Evolutionary conservation across 2,797 vertebrate genomes (phyloP).

Genomic region (Pristis pectinata): DNA sequence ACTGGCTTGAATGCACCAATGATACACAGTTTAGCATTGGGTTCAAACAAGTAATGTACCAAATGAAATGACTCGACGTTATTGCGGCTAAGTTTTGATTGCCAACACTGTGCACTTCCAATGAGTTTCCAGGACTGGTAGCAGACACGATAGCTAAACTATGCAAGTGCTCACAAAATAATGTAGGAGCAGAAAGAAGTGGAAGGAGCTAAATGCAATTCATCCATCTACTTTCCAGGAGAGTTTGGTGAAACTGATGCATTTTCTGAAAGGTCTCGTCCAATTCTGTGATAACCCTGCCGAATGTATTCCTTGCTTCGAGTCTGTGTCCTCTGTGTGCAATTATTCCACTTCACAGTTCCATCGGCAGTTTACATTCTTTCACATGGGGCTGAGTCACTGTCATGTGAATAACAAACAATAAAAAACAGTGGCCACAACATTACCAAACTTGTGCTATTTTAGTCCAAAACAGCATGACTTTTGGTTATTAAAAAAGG

Average conservation of each 20-base stretch:
- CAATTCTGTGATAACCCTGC: background rate
- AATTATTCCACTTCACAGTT: background rate
- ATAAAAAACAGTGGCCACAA: background rate
- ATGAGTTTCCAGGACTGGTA: background rate
- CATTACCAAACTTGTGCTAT: conserved; percentile 5
- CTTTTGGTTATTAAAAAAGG: background rate
- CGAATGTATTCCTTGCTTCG: background rate
- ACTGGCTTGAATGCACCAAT: background rate
- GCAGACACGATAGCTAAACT: background rate
- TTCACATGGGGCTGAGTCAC: background rate
- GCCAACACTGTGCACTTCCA: background rate
- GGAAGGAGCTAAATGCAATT: background rate
- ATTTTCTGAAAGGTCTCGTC: background rate
- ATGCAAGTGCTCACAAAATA: too few relatives aligned
- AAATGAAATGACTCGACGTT: background rate
- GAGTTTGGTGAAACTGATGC: background rate
- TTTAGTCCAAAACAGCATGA: background rate
- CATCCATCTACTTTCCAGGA: background rate
- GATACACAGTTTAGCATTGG: background rate
- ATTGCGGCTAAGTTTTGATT: background rate
- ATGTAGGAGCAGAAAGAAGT: background rate
- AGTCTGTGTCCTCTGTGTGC: background rate
- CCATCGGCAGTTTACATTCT: background rate
- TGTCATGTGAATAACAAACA: background rate
- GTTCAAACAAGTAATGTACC: too few relatives aligned